Evolutionary conservation across 1,140 invertebrate genomes (phyloP), one percentile per base, ranked within the genome.

Genomic region (Danaus melanippus): DNA sequence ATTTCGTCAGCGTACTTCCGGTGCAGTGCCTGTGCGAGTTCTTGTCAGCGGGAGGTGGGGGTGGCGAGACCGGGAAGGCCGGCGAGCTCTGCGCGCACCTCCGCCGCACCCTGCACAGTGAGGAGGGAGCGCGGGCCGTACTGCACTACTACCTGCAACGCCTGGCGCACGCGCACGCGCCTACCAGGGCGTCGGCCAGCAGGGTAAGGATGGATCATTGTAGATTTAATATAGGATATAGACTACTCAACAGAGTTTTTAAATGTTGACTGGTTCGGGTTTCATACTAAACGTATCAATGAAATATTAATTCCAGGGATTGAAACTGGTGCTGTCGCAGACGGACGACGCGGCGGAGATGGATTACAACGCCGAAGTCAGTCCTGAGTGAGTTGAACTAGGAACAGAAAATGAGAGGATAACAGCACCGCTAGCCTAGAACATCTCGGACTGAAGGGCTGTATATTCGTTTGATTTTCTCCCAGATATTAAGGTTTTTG

Each of bases 11-110:
- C 71, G 93, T 96, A 56, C 83, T 99, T 8, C 97, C 97, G 0
- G 96, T 98, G 15, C 97, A 98, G 71, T 98, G 97, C 84, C 89
- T 99, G 7, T 98, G 97, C 88, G 97, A 98, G 84, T 98, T 98
- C 85, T 88, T 98, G 15, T 89, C 98, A 1, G 96, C 95, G 12
- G 93, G 93, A 1, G 90, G 89, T 8, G 60, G 57, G 0, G 85
- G 82, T 10, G 80, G 82, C 32, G 90, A 91, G 10, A 92, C 94
- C 70, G 90, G 91, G 8, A 93, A 95, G 73, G 94, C 95, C 46
- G 71, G 76, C 44, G 80, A 97, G 79, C 81, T 98, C 41, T 84
- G 97, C 15, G 87, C 88, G 9, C 95, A 97, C 79, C 87, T 98
- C 44, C 85, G 92, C 50, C 88, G 90, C 63, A 87, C 93, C 8